Percentiles rank a stretch among this genome's conserved stretches.
Conservation (phyloP, 1,140 invertebrate species). For the Neodiprion pinetum region DNA sequence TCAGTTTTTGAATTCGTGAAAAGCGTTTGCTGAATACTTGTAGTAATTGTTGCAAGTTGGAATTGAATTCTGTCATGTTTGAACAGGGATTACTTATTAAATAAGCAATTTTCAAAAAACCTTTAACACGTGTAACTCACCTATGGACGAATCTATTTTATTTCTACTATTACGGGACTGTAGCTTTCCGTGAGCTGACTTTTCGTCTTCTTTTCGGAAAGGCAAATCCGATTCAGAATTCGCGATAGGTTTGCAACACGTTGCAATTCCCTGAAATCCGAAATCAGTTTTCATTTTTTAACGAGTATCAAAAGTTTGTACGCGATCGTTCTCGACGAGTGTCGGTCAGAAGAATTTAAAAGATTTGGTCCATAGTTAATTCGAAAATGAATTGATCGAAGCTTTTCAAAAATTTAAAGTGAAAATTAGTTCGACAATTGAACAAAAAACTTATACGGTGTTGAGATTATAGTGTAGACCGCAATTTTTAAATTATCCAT, state of each 20-base stretch:
- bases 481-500: too few relatives aligned
- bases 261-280: conserved; percentile 47
- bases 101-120: neutral
- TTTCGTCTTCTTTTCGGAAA: conserved; percentile 67
- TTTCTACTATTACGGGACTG: conserved; percentile 48
- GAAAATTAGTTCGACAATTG: too few relatives aligned
- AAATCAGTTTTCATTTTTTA: neutral
- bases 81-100: too few relatives aligned
- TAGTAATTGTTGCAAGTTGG: too few relatives aligned
- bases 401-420: neutral
- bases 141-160: conserved; percentile 42
- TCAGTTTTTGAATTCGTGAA: too few relatives aligned
- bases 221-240: conserved; percentile 59
- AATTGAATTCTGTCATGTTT: too few relatives aligned
- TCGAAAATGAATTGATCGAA: neutral
- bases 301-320: neutral
- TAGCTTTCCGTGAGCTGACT: conserved; percentile 34
- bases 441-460: too few relatives aligned
- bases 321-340: neutral
- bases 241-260: conserved; percentile 48
- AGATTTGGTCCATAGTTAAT: neutral
- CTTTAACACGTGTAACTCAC: conserved; percentile 33
- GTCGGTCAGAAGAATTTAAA: neutral
- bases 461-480: too few relatives aligned
- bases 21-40: too few relatives aligned